These are phyloP conservation scores for Hetaerina titia DNA, from an alignment of 2,888 invertebrate species.

Conservation along the genomic window DNA sequence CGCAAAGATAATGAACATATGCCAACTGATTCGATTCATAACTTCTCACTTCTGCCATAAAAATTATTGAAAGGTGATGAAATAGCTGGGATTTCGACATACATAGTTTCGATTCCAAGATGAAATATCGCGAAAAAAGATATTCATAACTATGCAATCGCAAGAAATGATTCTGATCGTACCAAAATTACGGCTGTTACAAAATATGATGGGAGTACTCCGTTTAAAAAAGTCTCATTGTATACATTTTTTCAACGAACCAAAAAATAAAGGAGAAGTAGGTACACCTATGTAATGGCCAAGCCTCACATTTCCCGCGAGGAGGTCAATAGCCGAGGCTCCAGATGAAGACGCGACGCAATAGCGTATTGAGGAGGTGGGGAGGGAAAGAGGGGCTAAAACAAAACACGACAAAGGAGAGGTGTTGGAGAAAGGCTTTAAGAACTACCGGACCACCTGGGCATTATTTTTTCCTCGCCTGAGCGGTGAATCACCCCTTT, in stretches of 20 bases:
- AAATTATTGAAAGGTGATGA: too few relatives aligned
- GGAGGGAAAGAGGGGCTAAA: slow-evolving; percentile 1
- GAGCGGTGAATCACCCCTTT: background rate
- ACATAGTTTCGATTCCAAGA: too few relatives aligned
- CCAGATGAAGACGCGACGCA: background rate
- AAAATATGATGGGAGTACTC: background rate
- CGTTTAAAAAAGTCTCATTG: background rate
- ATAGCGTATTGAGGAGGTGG: background rate
- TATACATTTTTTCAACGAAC: background rate
- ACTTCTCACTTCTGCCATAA: too few relatives aligned
- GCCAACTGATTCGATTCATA: too few relatives aligned
- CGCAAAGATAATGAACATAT: too few relatives aligned
- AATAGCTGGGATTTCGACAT: too few relatives aligned
- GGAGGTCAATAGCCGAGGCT: background rate
- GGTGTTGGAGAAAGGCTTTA: background rate
- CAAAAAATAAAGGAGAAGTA: background rate
- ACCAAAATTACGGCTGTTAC: background rate
- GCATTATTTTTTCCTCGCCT: background rate
- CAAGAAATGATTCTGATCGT: background rate
- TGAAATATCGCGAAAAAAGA: too few relatives aligned
- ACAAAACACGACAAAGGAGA: slow-evolving; percentile 4
- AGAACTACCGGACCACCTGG: background rate
- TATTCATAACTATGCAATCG: background rate
- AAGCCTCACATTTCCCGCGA: background rate
- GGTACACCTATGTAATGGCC: background rate